These are phyloP conservation scores for Thymelicus sylvestris DNA, from an alignment of 2,888 invertebrate species.

Conservation along the genomic window DNA sequence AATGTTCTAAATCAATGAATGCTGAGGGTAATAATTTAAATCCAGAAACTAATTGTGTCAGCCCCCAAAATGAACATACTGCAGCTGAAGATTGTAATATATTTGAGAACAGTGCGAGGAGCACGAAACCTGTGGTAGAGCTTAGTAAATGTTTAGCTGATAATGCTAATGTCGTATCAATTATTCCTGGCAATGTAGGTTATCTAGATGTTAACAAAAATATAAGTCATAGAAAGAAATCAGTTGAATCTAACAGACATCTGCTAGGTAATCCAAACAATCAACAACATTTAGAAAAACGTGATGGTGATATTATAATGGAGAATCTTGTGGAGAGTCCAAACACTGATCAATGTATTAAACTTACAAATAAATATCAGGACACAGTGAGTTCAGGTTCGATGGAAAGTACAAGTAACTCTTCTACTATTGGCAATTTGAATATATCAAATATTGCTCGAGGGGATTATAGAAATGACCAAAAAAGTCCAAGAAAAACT, in stretches of 20 bases:
- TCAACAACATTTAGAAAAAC: background rate
- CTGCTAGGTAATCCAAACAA: background rate
- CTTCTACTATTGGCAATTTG: background rate
- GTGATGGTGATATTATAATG: background rate
- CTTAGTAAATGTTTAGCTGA: slow-evolving; percentile 3
- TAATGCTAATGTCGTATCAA: slow-evolving; percentile 7
- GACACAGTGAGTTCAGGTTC: background rate
- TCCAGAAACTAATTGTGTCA: background rate
- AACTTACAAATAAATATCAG: background rate
- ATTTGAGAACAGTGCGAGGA: background rate
- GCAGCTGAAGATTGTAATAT: background rate
- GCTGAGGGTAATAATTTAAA: background rate
- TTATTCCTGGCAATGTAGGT: background rate
- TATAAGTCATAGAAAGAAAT: background rate
- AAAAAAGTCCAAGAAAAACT: background rate
- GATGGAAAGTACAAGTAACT: background rate
- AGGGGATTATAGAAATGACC: background rate
- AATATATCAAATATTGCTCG: background rate
- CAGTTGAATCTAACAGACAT: background rate
- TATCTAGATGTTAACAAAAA: slow-evolving; percentile 1
- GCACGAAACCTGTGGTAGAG: background rate
- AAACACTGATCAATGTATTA: background rate
- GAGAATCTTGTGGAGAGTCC: background rate
- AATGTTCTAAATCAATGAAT: background rate
- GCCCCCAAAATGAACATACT: background rate